Evolutionary conservation across 2,888 invertebrate genomes (phyloP), one percentile per base, ranked within the genome.

Genomic region (Drosophila emarginata): DNA sequence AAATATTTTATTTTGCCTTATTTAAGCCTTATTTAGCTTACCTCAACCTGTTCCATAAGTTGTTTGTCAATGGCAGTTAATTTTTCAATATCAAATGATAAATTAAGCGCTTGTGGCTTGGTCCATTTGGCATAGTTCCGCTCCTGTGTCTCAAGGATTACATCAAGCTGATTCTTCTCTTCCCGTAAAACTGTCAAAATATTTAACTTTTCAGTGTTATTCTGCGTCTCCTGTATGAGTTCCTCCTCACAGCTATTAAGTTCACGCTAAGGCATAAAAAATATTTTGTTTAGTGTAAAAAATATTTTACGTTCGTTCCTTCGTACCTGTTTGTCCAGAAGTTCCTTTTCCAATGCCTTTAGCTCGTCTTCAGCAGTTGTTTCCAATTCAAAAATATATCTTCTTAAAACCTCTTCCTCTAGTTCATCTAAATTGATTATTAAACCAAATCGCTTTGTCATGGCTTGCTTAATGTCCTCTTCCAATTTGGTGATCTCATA

Each of bases 401-500:
- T 92, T 56, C 93, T 92, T 61, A 95, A 81, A 51, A 94, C 91
- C 39, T 93, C 92, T 84, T 93, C 93, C 79, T 94, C 94, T 69
- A 95, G 81, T 68, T 92, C 92, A 64, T 93, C 92, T 1, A 94
- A 87, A 75, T 93, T 92, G 12, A 94, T 85, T 56, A 92, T 83
- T 57, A 92, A 90, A 0, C 94, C 94, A 79, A 95, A 94, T 84
- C 94, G 94, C 45, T 92, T 91, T 51, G 91, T 91, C 93, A 94
- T 93, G 51, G 92, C 91, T 36, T 92, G 89, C 12, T 90, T 89
- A 26, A 94, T 93, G 86, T 91, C 92, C 1, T 93, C 93, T 62
- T 94, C 93, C 4, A 96, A 86, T 7, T 92, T 91, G 2, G 92
- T 91, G 0, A 95, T 94, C 62, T 93, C 92, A 0, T 91, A 90